Percentiles rank a stretch among this genome's conserved stretches.
Conservation (phyloP, 1,140 invertebrate species). For the Teleopsis dalmanni region DNA sequence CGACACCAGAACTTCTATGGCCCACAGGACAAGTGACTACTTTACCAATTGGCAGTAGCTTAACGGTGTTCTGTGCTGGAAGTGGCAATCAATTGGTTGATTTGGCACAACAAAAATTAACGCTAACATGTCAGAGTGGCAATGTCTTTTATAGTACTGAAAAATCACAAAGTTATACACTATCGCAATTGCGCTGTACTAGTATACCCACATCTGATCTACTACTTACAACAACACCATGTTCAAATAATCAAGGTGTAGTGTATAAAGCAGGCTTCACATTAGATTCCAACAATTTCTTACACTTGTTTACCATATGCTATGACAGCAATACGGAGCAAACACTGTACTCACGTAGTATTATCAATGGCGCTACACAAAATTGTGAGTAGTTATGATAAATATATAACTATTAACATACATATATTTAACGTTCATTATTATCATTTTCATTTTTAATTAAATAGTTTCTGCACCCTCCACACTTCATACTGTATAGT, state of each 20-base stretch:
- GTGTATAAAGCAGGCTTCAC: slow-evolving; percentile 7
- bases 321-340: slow-evolving; percentile 25
- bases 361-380: slow-evolving; percentile 7
- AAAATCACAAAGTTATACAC: neutral
- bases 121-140: neutral
- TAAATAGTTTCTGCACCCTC: no score
- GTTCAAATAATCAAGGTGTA: neutral
- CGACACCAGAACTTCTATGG: neutral
- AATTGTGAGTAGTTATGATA: no score
- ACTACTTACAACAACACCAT: neutral
- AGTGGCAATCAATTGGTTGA: neutral
- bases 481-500: no score
- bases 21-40: neutral
- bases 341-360: slow-evolving; percentile 21
- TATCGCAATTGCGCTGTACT: neutral
- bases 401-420: no score
- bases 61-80: slow-evolving; percentile 2
- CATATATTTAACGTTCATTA: no score
- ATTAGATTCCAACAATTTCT: neutral
- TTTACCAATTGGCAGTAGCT: neutral
- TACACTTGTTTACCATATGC: slow-evolving; percentile 5
- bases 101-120: neutral
- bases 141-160: neutral
- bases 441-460: no score
- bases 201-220: neutral